Percentiles rank a stretch among this genome's conserved stretches.
Evolutionary conservation across 2,888 invertebrate species (phyloP).

Genomic region (Allophyes oxyacanthae): DNA sequence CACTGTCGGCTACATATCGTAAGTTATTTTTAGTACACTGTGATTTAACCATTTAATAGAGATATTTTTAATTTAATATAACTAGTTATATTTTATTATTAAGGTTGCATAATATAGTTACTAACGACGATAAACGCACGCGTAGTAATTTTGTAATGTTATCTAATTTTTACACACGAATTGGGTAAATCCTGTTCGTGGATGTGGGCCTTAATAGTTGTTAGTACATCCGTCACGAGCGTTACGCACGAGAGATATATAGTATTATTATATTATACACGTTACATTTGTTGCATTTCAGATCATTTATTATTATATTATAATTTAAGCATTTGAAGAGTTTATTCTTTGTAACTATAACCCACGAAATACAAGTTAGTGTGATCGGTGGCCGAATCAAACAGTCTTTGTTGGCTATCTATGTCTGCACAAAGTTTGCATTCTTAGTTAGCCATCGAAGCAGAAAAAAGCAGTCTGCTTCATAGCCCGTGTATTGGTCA

Average conservation of each 20-base stretch:
- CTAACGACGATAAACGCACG: constrained; percentile 45
- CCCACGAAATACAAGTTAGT: neutral
- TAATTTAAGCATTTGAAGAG: constrained; percentile 38
- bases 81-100: constrained; percentile 41
- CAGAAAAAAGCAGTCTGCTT: no score
- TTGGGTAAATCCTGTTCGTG: constrained; percentile 27
- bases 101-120: constrained; percentile 54
- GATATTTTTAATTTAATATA: constrained; percentile 44
- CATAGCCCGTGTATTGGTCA: no score
- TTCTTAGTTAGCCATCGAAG: no score
- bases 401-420: no score
- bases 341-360: constrained; percentile 10
- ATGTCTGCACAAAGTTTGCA: no score
- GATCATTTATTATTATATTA: constrained; percentile 48
- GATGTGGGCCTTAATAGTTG: constrained; percentile 54
- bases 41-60: constrained; percentile 53
- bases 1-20: constrained; percentile 50
- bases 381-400: neutral
- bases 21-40: constrained; percentile 52
- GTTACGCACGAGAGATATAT: constrained; percentile 30
- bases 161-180: constrained; percentile 45
- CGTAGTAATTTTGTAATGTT: constrained; percentile 50
- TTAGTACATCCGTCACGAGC: constrained; percentile 42
- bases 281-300: constrained; percentile 57
- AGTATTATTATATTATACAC: constrained; percentile 46